A percentile compares a stretch with the other conserved stretches of the same genome.
Conservation (phyloP, 2,797 vertebrate species). For the Scleropages formosus region DNA sequence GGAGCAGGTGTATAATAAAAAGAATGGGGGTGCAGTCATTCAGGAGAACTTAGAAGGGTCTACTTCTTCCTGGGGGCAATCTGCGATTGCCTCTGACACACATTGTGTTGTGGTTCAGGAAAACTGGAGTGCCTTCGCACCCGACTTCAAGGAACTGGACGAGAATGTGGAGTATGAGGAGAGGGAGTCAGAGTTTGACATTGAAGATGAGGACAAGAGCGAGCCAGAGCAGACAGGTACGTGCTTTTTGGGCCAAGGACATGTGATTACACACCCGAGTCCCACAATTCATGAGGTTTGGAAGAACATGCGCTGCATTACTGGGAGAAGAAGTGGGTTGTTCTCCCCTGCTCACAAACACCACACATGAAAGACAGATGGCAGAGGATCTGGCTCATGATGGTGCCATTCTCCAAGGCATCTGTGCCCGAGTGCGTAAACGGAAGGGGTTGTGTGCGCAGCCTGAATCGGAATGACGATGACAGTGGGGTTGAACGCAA, state of each 20-base stretch:
- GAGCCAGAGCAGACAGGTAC: slow-evolving; percentile 94
- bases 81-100: not conserved
- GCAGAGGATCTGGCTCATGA: not conserved
- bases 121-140: slow-evolving; percentile 98
- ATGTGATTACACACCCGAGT: not conserved
- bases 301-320: not conserved
- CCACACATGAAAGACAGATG: not conserved
- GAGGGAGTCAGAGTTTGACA: slow-evolving; percentile 94
- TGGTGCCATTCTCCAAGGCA: not conserved
- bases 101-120: slow-evolving; percentile 66
- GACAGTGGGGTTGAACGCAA: not conserved
- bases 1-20: no score
- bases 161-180: slow-evolving; percentile 98
- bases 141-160: slow-evolving; percentile 96
- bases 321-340: no score
- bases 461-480: not conserved
- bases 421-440: not conserved
- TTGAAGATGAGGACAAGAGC: slow-evolving; percentile 97
- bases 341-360: not conserved
- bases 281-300: not conserved
- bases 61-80: no score
- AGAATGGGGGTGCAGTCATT: no score
- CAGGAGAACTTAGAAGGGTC: no score
- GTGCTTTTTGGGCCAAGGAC: not conserved
- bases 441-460: not conserved